Percentiles rank a stretch among this genome's conserved stretches.
phyloP scores from a whole-genome alignment of 2,113 vertebrate genomes.

The Colossoma macropomum region DNA sequence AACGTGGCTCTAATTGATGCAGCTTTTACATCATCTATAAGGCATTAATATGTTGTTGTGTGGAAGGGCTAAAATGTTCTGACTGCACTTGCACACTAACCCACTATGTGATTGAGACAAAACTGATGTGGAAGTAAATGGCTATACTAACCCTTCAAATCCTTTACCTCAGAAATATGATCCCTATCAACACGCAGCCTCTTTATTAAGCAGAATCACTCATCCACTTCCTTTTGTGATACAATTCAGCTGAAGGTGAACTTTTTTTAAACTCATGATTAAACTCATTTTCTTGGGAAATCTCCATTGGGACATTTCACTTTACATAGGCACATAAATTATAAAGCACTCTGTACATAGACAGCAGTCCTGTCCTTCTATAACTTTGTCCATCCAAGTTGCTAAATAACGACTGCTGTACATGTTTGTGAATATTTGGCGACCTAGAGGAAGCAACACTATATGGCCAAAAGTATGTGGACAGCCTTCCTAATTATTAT shows the following conservation, averaged over 20 bases:
- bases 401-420: too few relatives aligned
- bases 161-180: not conserved
- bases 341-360: not conserved
- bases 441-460: too few relatives aligned
- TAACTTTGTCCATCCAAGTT: too few relatives aligned
- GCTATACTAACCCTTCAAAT: not conserved
- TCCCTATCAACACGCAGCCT: not conserved
- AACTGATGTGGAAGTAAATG: not conserved
- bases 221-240: not conserved
- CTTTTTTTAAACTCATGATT: not conserved
- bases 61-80: not conserved
- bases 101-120: not conserved
- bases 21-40: constrained; percentile 8
- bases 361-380: not conserved
- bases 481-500: too few relatives aligned
- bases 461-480: too few relatives aligned
- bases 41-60: constrained; percentile 1
- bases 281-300: not conserved
- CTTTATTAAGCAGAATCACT: not conserved
- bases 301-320: too few relatives aligned
- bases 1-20: not conserved
- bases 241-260: not conserved
- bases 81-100: not conserved
- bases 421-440: not conserved
- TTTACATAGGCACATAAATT: not conserved